Percentiles rank a stretch among this genome's conserved stretches.
Evolutionary conservation across 2,113 vertebrate species (phyloP).

Genomic region (Microcebus griseorufus): DNA sequence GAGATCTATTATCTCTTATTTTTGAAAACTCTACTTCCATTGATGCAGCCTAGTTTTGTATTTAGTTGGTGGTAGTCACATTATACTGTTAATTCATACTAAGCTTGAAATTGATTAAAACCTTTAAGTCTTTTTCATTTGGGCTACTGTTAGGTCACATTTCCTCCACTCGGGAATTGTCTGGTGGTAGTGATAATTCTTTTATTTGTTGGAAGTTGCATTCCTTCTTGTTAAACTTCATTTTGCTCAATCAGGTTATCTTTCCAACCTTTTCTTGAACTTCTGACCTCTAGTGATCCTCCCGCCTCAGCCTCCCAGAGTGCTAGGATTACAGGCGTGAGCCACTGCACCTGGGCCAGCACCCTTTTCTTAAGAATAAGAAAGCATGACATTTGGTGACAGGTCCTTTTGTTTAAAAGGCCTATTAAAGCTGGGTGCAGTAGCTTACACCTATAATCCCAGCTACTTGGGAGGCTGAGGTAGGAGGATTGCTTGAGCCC

Average conservation of each 20-base stretch:
- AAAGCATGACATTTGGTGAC: not conserved
- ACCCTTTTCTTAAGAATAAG: not conserved
- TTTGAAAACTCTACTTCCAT: not conserved
- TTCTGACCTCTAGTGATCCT: no score
- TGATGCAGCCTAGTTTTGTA: accelerated
- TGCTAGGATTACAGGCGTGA: no score
- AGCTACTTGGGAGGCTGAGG: not conserved
- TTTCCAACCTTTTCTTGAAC: not conserved
- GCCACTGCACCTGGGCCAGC: no score
- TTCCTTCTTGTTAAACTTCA: not conserved
- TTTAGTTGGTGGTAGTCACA: not conserved
- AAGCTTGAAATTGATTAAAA: not conserved
- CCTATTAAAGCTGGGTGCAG: not conserved
- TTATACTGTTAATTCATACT: not conserved
- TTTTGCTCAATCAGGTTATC: not conserved
- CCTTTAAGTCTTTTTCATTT: not conserved
- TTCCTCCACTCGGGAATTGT: not conserved
- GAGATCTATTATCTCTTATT: not conserved
- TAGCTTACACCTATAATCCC: not conserved
- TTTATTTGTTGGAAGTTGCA: not conserved
- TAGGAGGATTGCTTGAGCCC: not conserved
- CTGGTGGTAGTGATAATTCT: not conserved
- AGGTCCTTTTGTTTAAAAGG: not conserved
- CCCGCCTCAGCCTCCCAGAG: not conserved
- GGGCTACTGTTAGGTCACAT: not conserved